A percentile compares a stretch with the other conserved stretches of the same genome.
Evolutionary conservation across 2,888 invertebrate genomes (phyloP).

Genomic region (Sympetrum striolatum): DNA sequence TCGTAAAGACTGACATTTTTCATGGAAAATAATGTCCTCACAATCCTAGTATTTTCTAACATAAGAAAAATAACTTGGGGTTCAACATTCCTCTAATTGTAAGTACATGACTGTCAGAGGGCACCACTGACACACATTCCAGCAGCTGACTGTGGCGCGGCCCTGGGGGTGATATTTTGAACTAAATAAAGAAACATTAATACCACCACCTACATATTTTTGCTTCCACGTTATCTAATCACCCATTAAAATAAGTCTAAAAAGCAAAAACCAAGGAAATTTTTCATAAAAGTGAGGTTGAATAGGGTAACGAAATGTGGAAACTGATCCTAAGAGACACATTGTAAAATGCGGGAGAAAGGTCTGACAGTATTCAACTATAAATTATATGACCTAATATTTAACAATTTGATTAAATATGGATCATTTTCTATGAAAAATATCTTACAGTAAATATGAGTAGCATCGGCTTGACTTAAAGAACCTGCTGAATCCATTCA

Average conservation of each 20-base stretch:
- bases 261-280: background rate
- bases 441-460: too few relatives aligned
- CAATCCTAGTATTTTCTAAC: too few relatives aligned
- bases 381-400: background rate
- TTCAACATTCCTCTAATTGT: background rate
- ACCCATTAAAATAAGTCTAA: background rate
- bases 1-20: too few relatives aligned
- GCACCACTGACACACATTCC: slow-evolving; percentile 38
- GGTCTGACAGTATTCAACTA: background rate
- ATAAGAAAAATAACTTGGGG: background rate
- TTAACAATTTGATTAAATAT: background rate
- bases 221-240: background rate
- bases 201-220: background rate
- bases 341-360: background rate
- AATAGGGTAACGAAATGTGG: background rate
- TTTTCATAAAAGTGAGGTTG: background rate
- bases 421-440: too few relatives aligned
- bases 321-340: background rate
- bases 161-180: slow-evolving; percentile 38
- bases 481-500: too few relatives aligned
- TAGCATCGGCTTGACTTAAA: too few relatives aligned
- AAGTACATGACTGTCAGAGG: background rate
- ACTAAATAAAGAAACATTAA: slow-evolving; percentile 28
- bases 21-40: too few relatives aligned
- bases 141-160: slow-evolving; percentile 26